Evolutionary conservation across 2,888 invertebrate species (phyloP).

Genomic region (Drosophila gaucha): DNA sequence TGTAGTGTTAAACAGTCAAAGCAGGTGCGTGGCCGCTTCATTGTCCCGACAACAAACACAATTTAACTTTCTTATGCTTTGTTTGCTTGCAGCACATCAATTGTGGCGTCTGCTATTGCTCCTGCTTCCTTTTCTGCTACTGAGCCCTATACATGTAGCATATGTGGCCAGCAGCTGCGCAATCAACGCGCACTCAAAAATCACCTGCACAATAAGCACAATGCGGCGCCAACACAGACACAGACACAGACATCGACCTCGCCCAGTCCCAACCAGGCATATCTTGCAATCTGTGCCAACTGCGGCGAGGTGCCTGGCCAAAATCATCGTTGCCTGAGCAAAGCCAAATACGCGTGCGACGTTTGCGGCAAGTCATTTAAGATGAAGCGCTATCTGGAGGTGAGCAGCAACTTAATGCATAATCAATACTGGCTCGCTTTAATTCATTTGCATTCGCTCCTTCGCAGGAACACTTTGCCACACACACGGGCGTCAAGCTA

Average conservation of each 20-base stretch:
- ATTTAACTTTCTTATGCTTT: neutral
- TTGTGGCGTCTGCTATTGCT: neutral
- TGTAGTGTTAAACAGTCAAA: slow-evolving; percentile 23
- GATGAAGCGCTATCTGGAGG: slow-evolving; percentile 76
- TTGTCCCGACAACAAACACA: neutral
- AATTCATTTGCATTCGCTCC: neutral
- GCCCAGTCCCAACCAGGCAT: slow-evolving; percentile 20
- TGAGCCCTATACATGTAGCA: slow-evolving; percentile 40
- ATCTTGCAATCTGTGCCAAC: slow-evolving; percentile 41
- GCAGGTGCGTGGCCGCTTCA: slow-evolving; percentile 24
- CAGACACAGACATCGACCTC: neutral
- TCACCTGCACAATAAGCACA: slow-evolving; percentile 62
- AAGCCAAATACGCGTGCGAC: slow-evolving; percentile 73
- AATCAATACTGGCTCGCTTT: no score
- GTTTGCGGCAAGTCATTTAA: slow-evolving; percentile 81
- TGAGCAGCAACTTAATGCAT: no score
- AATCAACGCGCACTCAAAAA: slow-evolving; percentile 55
- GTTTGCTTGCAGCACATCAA: slow-evolving; percentile 18
- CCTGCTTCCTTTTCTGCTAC: neutral
- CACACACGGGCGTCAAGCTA: slow-evolving; percentile 78
- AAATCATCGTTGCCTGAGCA: slow-evolving; percentile 64
- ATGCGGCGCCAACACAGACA: slow-evolving; percentile 1
- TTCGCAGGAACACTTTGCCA: slow-evolving; percentile 79
- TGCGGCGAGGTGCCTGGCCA: slow-evolving; percentile 67
- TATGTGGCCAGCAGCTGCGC: slow-evolving; percentile 54